phyloP scores from a whole-genome alignment of 92 coral and sea anemone species.

The Porites lobata region DNA sequence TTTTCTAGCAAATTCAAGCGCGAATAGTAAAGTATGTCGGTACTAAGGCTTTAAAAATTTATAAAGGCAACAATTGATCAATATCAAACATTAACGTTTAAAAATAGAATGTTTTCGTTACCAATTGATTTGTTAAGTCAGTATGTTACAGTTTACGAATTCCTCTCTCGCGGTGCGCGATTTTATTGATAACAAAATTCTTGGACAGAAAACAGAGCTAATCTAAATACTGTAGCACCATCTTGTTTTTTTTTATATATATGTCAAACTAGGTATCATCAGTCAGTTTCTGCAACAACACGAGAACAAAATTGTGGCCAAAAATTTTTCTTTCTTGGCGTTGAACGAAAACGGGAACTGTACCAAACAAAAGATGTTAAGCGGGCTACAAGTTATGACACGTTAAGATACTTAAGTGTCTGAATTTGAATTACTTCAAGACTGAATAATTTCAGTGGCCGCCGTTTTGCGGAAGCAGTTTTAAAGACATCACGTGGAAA shows the following conservation, averaged over 20 bases:
- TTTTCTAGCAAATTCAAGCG: neutral
- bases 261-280: no score
- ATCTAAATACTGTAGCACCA: no score
- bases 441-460: neutral
- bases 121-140: constrained; percentile 60
- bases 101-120: constrained; percentile 73
- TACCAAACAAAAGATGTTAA: constrained; percentile 24
- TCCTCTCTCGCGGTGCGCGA: constrained; percentile 71
- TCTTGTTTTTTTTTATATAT: no score
- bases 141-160: constrained; percentile 73
- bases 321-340: neutral
- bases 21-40: neutral
- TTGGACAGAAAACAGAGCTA: constrained; percentile 33
- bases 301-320: neutral
- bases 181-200: constrained; percentile 61
- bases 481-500: neutral
- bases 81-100: constrained; percentile 67
- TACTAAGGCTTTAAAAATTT: neutral
- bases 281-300: neutral
- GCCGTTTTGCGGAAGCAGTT: constrained; percentile 14
- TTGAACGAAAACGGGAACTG: neutral
- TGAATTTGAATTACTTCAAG: constrained; percentile 39
- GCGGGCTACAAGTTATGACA: constrained; percentile 15
- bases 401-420: constrained; percentile 3
- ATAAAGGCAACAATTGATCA: constrained; percentile 59